Percentiles rank a stretch among this genome's conserved stretches.
These are phyloP conservation scores for Brachypterus glaber DNA, from an alignment of 2,888 invertebrate species.

Conservation along the genomic window DNA sequence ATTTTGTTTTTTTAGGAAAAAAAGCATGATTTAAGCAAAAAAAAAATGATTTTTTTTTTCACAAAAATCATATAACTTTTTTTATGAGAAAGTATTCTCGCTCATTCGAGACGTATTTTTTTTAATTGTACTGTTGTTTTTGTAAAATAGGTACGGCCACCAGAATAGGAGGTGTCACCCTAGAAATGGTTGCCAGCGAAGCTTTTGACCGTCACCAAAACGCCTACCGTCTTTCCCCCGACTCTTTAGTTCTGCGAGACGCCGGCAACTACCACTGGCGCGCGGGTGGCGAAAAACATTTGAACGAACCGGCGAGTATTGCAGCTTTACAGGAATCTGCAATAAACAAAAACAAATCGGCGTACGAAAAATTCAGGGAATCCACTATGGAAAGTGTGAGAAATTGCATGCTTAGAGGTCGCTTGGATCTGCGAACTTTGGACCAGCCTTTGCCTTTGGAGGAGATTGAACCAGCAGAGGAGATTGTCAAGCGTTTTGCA, in stretches of 20 bases:
- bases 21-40: no score
- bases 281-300: slow-evolving; percentile 92
- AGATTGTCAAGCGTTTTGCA: slow-evolving; percentile 91
- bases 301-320: slow-evolving; percentile 81
- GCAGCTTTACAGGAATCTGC: slow-evolving; percentile 83
- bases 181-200: slow-evolving; percentile 81
- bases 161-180: slow-evolving; percentile 77
- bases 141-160: slow-evolving; percentile 55
- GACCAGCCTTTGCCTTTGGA: slow-evolving; percentile 71
- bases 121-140: no score
- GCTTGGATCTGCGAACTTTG: slow-evolving; percentile 73
- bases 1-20: no score
- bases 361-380: slow-evolving; percentile 79
- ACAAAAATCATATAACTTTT: no score
- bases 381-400: slow-evolving; percentile 78
- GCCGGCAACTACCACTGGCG: slow-evolving; percentile 97
- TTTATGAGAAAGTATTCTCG: no score
- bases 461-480: slow-evolving; percentile 87
- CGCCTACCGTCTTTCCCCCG: slow-evolving; percentile 60
- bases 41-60: no score
- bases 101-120: no score
- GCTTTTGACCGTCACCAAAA: slow-evolving; percentile 71
- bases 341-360: slow-evolving; percentile 63
- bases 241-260: slow-evolving; percentile 61
- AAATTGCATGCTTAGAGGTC: slow-evolving; percentile 85